A percentile compares a stretch with the other conserved stretches of the same genome.
Evolutionary conservation across 1,140 invertebrate genomes (phyloP).

Genomic region (Drosophila sulfurigaster): DNA sequence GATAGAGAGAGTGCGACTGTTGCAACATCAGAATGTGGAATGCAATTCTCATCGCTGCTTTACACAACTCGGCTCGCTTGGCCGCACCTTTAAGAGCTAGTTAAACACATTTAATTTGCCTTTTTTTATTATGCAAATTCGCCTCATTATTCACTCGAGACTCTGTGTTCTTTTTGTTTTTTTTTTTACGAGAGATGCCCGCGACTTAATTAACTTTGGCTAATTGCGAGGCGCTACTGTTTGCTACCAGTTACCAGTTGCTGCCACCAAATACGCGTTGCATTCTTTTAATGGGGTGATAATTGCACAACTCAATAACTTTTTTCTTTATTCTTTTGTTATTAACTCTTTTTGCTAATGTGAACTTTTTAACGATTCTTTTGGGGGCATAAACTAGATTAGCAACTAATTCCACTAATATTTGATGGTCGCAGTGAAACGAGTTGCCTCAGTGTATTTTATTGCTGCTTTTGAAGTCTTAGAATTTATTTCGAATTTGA

Average conservation of each 20-base stretch:
- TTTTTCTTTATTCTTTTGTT: conserved; percentile 22
- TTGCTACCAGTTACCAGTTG: conserved; percentile 32
- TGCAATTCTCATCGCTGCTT: conserved; percentile 20
- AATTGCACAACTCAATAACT: conserved; percentile 33
- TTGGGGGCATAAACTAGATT: neutral
- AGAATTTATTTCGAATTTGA: too few species aligned
- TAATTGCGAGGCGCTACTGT: conserved; percentile 77
- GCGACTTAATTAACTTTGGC: conserved; percentile 71
- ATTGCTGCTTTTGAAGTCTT: too few species aligned
- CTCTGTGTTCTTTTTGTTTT: conserved; percentile 2
- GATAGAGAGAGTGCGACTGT: neutral
- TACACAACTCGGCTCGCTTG: conserved; percentile 16
- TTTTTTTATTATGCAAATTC: conserved; percentile 78
- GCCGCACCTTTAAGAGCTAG: conserved; percentile 52
- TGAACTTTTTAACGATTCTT: neutral
- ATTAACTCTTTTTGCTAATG: neutral
- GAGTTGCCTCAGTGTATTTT: too few species aligned
- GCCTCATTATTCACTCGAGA: conserved; percentile 62
- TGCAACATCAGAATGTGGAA: neutral
- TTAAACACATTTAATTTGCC: conserved; percentile 54
- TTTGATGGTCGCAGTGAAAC: too few species aligned
- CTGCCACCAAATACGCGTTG: conserved; percentile 21
- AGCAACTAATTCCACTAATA: too few species aligned
- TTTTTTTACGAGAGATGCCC: conserved; percentile 50
- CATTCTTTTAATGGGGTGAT: conserved; percentile 45